These are phyloP conservation scores for Eledona agricola DNA, from an alignment of 2,888 invertebrate genomes.

Conservation along the genomic window DNA sequence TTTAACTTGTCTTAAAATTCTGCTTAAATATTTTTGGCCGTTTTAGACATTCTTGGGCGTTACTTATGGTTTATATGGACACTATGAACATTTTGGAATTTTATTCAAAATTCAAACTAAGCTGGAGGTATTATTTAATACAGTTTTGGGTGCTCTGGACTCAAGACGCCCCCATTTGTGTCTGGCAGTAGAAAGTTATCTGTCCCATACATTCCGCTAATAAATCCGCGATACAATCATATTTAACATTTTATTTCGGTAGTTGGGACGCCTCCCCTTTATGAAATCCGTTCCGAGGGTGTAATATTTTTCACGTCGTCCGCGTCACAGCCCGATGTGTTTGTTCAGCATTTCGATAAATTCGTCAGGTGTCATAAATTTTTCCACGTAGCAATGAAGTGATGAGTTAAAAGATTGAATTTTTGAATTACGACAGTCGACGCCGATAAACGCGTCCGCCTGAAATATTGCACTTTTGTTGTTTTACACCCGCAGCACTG, in stretches of 20 bases:
- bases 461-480: slow-evolving; percentile 30
- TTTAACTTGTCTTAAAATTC: too few species aligned
- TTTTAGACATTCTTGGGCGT: too few species aligned
- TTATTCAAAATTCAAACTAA: too few species aligned
- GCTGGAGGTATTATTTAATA: too few species aligned
- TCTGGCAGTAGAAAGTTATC: slow-evolving; percentile 59
- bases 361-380: slow-evolving; percentile 52
- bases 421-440: slow-evolving; percentile 50
- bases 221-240: slow-evolving; percentile 60
- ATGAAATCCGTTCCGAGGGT: slow-evolving; percentile 45
- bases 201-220: slow-evolving; percentile 59
- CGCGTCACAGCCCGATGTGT: slow-evolving; percentile 22
- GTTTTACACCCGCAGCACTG: slow-evolving; percentile 12
- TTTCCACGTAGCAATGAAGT: slow-evolving; percentile 45
- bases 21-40: too few species aligned
- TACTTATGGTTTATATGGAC: too few species aligned
- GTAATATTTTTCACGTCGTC: slow-evolving; percentile 38
- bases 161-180: too few species aligned
- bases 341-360: slow-evolving; percentile 45
- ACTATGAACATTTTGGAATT: too few species aligned
- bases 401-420: slow-evolving; percentile 56
- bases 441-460: slow-evolving; percentile 36
- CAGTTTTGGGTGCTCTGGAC: too few species aligned
- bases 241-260: slow-evolving; percentile 54
- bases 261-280: slow-evolving; percentile 45